Base-by-base conservation (phyloP, 2,888 invertebrate genomes). In the Acanthosoma haemorrhoidale region DNA sequence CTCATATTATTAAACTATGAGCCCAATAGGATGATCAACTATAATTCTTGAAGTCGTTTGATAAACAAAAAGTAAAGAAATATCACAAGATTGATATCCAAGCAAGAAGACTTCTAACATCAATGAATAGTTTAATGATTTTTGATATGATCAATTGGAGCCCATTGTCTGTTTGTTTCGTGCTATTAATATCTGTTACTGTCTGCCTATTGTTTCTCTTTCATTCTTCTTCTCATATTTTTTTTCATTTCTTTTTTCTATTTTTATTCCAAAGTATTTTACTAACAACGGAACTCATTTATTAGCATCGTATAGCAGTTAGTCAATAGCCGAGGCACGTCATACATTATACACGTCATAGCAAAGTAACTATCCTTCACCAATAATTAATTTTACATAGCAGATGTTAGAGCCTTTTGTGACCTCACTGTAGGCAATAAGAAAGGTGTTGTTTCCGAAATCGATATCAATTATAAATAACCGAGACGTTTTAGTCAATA, bases 121-220 rank as follows among this genome's bases (percentile, higher is more conserved):
- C 64, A 64, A 64, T 64, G 64, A 64, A 25, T 39, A 64, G 39
- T 64, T 64, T 64, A 64, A 64, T 64, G 64, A 64, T 64, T 64
- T 64, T 39, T 64, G 64, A 64, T 64, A 64, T 64, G 64, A 64
- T 64, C 64, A 64, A 39, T 39, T 39, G 38, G 18, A 18, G 64
- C n/a, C 41, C 31, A 64, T 64, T 64, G 64, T 64, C 64, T 64
- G 64, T 64, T 64, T 64, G 64, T 29, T 64, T 64, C 39, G 15
- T 38, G 64, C 64, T 64, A 64, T 64, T 64, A 64, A 64, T 64
- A 64, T 64, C 64, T 41, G 9, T 39, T 25, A 39, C 64, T 41
- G 39, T 29, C 64, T 36, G 29, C 41, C 64, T 38, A 64, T 64
- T 64, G 64, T 64, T 64, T 64, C 41, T 64, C 39, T n/a, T 41